Base-by-base conservation (phyloP, 2,797 vertebrate species). In the Smutsia gigantea region DNA sequence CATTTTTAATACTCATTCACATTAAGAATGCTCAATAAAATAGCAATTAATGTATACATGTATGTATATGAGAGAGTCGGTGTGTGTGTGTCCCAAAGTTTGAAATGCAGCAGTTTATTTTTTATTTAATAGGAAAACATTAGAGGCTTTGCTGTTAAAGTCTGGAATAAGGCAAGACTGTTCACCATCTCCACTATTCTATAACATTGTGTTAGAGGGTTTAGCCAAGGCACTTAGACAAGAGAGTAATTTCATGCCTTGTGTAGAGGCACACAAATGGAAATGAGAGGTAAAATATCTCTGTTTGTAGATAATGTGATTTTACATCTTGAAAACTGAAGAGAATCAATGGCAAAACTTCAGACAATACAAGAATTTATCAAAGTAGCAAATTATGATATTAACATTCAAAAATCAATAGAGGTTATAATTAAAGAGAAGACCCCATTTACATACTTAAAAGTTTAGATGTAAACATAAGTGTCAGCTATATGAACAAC, bases 1-100 rank as follows among this genome's bases (percentile, higher is more conserved):
- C 49, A 23, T 85, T 85, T 90, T 90, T 59, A 90, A 31, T 69
- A 77, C 29, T 90, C 79, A 90, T 69, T 78, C 29, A 37, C 75
- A 69, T 55, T 55, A 71, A 64, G 14, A 81, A 57, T 31, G 59
- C 15, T 29, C 19, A 63, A 34, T n/a, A 83, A 34, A 84, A 85
- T 46, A 77, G 23, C 71, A 68, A 77, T 77, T 49, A 12, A 17
- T 75, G 34, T 55, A 46, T 68, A 21, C 1, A 0, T 55, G 13
- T 14, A 14, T 74, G 11, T 42, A 15, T 46, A 13, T 71, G 37
- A 42, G 71, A 46, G 42, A 46, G 42, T 8, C 1, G 46, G 42
- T 17, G 29, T 75, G 25, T 39, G 42, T 72, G 34, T 74, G 29
- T 77, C 29, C 59, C 37, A 75, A 59, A 84, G 42, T 46, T 5